Evolutionary conservation across 2,797 vertebrate species (phyloP).

Genomic region (Staurois parvus): DNA sequence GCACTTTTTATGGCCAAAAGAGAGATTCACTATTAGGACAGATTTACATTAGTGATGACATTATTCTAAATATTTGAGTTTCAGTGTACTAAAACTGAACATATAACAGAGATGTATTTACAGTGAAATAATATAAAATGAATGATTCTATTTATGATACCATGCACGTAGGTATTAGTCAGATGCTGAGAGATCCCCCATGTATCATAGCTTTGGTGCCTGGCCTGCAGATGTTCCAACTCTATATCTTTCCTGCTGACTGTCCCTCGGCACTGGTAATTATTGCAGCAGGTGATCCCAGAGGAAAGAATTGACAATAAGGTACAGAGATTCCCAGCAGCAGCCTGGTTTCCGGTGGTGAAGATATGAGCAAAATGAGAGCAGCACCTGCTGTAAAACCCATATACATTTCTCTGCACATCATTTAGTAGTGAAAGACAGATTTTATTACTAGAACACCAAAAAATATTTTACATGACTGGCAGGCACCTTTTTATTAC

Average conservation of each 20-base stretch:
- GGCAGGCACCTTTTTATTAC: neutral
- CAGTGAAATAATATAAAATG: neutral
- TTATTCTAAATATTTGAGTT: too few species aligned
- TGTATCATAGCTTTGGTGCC: neutral
- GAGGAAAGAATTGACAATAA: neutral
- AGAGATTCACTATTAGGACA: too few species aligned
- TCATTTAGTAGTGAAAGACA: neutral
- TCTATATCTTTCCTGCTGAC: neutral
- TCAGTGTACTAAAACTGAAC: too few species aligned
- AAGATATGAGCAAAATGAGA: neutral
- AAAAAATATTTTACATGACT: neutral
- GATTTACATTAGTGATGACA: too few species aligned
- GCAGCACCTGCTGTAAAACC: neutral
- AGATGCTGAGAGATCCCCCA: neutral
- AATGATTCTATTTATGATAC: neutral
- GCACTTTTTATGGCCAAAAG: too few species aligned
- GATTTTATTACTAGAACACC: neutral
- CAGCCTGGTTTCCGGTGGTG: neutral
- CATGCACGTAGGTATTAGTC: neutral
- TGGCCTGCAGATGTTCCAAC: neutral
- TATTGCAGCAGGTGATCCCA: slow-evolving; percentile 13
- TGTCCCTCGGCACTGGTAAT: neutral
- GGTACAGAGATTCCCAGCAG: neutral
- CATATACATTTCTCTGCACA: neutral
- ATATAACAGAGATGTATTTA: neutral